A percentile compares a stretch with the other conserved stretches of the same genome.
These are phyloP conservation scores for Reticulitermes lucifugus DNA, from an alignment of 2,888 invertebrate genomes.

Conservation along the genomic window DNA sequence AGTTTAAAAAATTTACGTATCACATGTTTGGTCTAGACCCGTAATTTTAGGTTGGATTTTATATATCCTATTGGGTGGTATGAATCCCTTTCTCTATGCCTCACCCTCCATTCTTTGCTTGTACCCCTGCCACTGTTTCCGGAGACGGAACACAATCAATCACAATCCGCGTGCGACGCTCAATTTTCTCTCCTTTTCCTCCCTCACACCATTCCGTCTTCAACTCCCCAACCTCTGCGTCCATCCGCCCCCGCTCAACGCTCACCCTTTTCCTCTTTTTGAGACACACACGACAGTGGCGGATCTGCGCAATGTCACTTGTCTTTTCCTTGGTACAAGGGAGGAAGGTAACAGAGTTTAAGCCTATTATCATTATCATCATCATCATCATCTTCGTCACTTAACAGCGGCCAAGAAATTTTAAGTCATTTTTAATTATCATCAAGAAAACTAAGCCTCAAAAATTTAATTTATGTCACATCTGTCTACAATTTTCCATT, in stretches of 20 bases:
- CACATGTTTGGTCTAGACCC: background rate
- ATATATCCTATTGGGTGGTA: background rate
- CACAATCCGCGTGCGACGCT: constrained; percentile 41
- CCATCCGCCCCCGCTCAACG: constrained; percentile 4
- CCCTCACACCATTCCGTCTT: constrained; percentile 15
- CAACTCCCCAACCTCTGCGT: constrained; percentile 18
- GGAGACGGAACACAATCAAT: constrained; percentile 42
- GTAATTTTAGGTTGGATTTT: background rate
- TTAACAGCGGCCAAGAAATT: too few relatives aligned
- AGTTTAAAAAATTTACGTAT: background rate
- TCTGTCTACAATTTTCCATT: too few relatives aligned
- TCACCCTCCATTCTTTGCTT: background rate
- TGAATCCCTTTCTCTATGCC: background rate
- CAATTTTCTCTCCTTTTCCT: constrained; percentile 36
- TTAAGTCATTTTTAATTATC: too few relatives aligned
- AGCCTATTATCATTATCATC: too few relatives aligned
- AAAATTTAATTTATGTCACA: too few relatives aligned
- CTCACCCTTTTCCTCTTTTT: background rate
- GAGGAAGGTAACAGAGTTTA: too few relatives aligned
- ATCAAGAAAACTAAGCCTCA: too few relatives aligned
- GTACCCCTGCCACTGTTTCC: constrained; percentile 21
- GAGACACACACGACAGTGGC: constrained; percentile 19
- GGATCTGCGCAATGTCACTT: background rate
- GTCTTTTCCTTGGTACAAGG: background rate
- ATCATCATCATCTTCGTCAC: too few relatives aligned